Evolutionary conservation across 2,797 vertebrate genomes (phyloP).

Genomic region (Pangasius krempfi): DNA sequence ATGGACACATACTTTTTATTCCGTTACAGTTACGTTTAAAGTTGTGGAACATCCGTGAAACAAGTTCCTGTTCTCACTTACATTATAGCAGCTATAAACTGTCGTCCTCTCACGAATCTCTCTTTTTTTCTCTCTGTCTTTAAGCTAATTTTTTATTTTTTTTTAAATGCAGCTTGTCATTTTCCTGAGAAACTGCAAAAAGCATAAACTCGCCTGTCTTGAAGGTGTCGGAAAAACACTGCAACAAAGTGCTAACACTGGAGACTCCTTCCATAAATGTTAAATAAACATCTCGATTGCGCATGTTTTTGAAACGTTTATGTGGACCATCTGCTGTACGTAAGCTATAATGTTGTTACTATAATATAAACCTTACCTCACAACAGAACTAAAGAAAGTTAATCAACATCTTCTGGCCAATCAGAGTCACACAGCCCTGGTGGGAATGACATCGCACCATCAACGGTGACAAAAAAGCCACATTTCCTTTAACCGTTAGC

Average conservation of each 20-base stretch:
- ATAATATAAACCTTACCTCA: background rate
- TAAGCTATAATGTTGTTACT: too few species aligned
- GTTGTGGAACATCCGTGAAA: too few species aligned
- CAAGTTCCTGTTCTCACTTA: background rate
- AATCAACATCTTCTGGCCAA: background rate
- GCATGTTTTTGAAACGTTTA: background rate
- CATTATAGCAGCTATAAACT: background rate
- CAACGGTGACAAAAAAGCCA: constrained; percentile 35
- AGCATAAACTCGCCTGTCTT: background rate
- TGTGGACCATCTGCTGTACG: background rate
- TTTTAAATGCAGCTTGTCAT: too few species aligned
- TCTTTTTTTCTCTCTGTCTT: background rate
- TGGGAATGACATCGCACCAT: constrained; percentile 16
- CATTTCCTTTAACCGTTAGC: constrained; percentile 50
- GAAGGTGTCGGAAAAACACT: background rate
- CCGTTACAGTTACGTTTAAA: too few species aligned
- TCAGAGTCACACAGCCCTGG: background rate
- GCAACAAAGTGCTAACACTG: background rate
- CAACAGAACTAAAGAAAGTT: background rate
- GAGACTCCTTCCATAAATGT: background rate
- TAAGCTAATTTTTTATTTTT: background rate
- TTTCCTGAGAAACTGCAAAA: background rate
- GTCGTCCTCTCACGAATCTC: background rate
- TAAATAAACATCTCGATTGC: background rate
- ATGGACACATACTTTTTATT: background rate